These are phyloP conservation scores for Solen grandis DNA, from an alignment of 1,140 invertebrate genomes.

Conservation along the genomic window DNA sequence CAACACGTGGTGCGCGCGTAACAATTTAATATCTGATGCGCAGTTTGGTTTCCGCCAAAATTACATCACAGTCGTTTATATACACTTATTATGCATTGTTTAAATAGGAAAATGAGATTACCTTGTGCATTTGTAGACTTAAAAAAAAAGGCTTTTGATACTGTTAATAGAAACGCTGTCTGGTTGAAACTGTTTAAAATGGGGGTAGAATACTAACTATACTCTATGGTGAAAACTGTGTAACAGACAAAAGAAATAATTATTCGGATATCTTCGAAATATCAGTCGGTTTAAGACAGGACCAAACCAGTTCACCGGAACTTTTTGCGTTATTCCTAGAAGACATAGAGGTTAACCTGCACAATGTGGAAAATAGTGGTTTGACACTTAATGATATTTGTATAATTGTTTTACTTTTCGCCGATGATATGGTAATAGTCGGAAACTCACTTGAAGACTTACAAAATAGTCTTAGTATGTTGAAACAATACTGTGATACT, in stretches of 20 bases:
- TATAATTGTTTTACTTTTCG: too few species aligned
- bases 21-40: too few species aligned
- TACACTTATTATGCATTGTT: slow-evolving; percentile 10
- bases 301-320: background rate
- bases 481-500: too few species aligned
- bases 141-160: slow-evolving; percentile 39
- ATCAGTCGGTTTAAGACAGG: too few species aligned
- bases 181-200: slow-evolving; percentile 13
- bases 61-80: background rate
- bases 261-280: too few species aligned
- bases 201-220: too few species aligned
- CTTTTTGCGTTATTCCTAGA: too few species aligned
- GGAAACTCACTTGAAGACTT: too few species aligned
- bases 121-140: slow-evolving; percentile 30
- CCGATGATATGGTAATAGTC: too few species aligned
- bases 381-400: background rate
- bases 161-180: background rate
- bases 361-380: slow-evolving; percentile 1
- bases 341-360: background rate
- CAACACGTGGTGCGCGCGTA: background rate
- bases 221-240: background rate
- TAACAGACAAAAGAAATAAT: too few species aligned
- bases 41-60: too few species aligned
- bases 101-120: slow-evolving; percentile 3
- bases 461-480: too few species aligned